Percentiles rank a stretch among this genome's conserved stretches.
These are phyloP conservation scores for Pseudomyrmex gracilis DNA, from an alignment of 1,140 invertebrate genomes.

Conservation along the genomic window DNA sequence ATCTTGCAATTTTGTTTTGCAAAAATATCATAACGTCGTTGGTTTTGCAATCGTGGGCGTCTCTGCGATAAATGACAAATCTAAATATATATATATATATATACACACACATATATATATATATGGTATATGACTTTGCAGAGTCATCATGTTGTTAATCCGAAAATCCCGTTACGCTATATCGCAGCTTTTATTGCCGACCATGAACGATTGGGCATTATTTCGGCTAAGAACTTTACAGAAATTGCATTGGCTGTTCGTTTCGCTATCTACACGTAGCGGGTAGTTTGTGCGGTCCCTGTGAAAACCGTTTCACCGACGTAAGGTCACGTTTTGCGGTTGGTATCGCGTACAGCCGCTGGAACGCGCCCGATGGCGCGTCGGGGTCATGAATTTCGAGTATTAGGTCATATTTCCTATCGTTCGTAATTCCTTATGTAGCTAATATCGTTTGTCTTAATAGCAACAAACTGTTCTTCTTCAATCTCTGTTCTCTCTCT, in stretches of 20 bases:
- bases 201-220: neutral
- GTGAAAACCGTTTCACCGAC: neutral
- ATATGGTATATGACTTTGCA: too few species aligned
- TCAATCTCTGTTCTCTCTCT: neutral
- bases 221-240: neutral
- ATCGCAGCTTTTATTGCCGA: constrained; percentile 18
- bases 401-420: constrained; percentile 4
- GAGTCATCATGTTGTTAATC: neutral
- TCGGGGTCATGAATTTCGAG: constrained; percentile 23
- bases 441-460: constrained; percentile 9
- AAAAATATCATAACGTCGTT: constrained; percentile 15
- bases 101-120: too few species aligned
- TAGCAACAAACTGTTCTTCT: neutral
- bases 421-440: constrained; percentile 26
- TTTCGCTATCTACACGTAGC: neutral
- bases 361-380: too few species aligned
- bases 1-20: neutral
- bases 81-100: too few species aligned
- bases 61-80: constrained; percentile 14
- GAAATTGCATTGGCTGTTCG: neutral
- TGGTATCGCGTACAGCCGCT: neutral
- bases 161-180: neutral
- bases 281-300: neutral
- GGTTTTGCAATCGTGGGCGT: neutral
- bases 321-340: constrained; percentile 3